Evolutionary conservation across 2,113 vertebrate species (phyloP).

Genomic region (Tragelaphus imberbis): DNA sequence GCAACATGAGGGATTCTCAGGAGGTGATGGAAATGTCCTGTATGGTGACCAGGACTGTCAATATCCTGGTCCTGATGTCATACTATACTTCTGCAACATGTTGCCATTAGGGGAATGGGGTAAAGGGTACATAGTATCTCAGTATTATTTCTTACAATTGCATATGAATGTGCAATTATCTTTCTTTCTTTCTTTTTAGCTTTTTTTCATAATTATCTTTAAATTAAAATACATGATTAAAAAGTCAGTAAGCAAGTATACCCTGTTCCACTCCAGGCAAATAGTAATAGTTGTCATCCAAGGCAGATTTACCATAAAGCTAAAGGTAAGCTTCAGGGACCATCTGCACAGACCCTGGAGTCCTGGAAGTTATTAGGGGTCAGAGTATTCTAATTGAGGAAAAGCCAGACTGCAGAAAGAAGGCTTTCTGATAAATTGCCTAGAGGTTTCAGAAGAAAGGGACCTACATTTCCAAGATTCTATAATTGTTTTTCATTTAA

Average conservation of each 20-base stretch:
- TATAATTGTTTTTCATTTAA: neutral
- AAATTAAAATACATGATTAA: neutral
- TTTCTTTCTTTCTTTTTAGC: too few relatives aligned
- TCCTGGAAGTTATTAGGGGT: neutral
- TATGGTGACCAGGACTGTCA: neutral
- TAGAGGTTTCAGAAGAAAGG: neutral
- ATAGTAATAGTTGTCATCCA: neutral
- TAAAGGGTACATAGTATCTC: neutral
- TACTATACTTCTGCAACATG: neutral
- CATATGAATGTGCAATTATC: too few relatives aligned
- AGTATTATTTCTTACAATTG: neutral
- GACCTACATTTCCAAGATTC: neutral
- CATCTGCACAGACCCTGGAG: neutral
- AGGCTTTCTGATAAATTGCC: neutral
- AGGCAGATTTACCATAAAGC: neutral
- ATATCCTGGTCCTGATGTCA: neutral
- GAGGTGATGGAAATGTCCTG: neutral
- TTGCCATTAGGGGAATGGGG: neutral
- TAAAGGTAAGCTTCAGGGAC: neutral
- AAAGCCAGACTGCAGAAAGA: neutral
- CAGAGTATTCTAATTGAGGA: neutral
- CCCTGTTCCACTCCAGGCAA: neutral
- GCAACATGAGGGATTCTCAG: neutral
- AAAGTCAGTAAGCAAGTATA: neutral
- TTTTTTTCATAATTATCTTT: neutral